Percentiles rank a stretch among this genome's conserved stretches.
Evolutionary conservation across 1,140 invertebrate genomes (phyloP).

Genomic region (Carcinoscorpius rotundicauda): DNA sequence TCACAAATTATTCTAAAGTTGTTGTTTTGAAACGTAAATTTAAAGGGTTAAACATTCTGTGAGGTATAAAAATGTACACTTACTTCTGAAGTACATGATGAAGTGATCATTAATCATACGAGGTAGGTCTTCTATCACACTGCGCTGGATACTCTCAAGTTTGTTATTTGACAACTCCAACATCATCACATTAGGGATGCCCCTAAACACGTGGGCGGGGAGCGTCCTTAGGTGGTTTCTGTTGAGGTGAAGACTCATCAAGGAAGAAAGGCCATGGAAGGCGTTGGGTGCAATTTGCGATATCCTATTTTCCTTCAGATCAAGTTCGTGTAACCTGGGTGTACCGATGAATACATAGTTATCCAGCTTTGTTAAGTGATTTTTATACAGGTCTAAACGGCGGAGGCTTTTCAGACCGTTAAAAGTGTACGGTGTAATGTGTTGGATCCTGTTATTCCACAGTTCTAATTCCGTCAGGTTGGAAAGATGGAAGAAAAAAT

Average conservation of each 20-base stretch:
- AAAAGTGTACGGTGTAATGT: conserved; percentile 13
- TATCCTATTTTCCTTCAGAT: conserved; percentile 10
- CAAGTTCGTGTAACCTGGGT: conserved; percentile 5
- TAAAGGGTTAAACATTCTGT: too few relatives aligned
- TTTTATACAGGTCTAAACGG: conserved; percentile 11
- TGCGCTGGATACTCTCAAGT: conserved; percentile 7
- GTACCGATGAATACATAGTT: conserved; percentile 8
- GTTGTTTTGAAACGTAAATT: too few relatives aligned
- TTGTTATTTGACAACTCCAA: conserved; percentile 11
- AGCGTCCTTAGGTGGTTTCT: conserved; percentile 11
- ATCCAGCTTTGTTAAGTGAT: conserved; percentile 12
- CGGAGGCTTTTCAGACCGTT: conserved; percentile 4
- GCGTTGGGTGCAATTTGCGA: conserved; percentile 5
- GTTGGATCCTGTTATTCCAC: conserved; percentile 5
- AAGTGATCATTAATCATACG: conserved; percentile 9
- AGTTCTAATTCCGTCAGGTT: conserved; percentile 11
- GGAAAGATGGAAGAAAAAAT: conserved; percentile 8
- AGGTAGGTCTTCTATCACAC: conserved; percentile 9
- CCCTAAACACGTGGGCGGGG: conserved; percentile 9
- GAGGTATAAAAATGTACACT: not conserved
- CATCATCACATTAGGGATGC: conserved; percentile 1
- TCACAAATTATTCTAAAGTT: too few relatives aligned
- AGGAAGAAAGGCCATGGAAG: conserved; percentile 7
- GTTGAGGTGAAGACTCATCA: conserved; percentile 7
- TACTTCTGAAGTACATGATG: conserved; percentile 10